phyloP scores from a whole-genome alignment of 2,888 invertebrate genomes.

The Dolichomitus sp. region DNA sequence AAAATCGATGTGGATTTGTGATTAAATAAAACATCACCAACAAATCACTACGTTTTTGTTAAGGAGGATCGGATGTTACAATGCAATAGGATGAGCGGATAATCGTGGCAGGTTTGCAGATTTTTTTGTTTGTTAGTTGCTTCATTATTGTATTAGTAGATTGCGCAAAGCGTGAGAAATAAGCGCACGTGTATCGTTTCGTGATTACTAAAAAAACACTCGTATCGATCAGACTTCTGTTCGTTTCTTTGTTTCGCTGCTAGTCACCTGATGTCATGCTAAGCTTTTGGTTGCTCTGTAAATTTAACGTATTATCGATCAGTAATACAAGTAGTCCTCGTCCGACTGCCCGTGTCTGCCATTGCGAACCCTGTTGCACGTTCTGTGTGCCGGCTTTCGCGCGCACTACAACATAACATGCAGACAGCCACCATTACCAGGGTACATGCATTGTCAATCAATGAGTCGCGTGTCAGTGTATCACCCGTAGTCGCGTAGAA shows the following conservation, averaged over 20 bases:
- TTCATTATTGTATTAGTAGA: slow-evolving; percentile 13
- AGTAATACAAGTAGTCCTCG: slow-evolving; percentile 84
- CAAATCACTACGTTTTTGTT: slow-evolving; percentile 10
- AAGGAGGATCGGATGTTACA: neutral
- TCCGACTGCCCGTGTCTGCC: slow-evolving; percentile 77
- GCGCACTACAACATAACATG: slow-evolving; percentile 84
- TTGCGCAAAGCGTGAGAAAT: slow-evolving; percentile 68
- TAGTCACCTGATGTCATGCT: slow-evolving; percentile 83
- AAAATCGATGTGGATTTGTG: slow-evolving; percentile 5
- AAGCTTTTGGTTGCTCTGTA: slow-evolving; percentile 76
- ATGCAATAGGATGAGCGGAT: neutral
- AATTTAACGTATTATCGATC: slow-evolving; percentile 79
- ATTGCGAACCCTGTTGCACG: slow-evolving; percentile 77
- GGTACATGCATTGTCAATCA: slow-evolving; percentile 71
- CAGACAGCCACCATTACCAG: slow-evolving; percentile 82
- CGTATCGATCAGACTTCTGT: slow-evolving; percentile 35
- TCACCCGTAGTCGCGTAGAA: slow-evolving; percentile 10
- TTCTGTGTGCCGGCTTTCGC: slow-evolving; percentile 77
- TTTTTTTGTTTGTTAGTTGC: neutral
- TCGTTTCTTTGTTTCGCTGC: slow-evolving; percentile 54
- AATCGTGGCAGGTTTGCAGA: slow-evolving; percentile 34
- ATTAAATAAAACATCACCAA: slow-evolving; percentile 7
- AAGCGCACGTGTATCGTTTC: slow-evolving; percentile 63
- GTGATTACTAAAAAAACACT: slow-evolving; percentile 51
- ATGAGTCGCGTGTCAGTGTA: slow-evolving; percentile 36